Conservation (phyloP, 2,113 vertebrate genomes). For the Micronycteris hirsuta region DNA sequence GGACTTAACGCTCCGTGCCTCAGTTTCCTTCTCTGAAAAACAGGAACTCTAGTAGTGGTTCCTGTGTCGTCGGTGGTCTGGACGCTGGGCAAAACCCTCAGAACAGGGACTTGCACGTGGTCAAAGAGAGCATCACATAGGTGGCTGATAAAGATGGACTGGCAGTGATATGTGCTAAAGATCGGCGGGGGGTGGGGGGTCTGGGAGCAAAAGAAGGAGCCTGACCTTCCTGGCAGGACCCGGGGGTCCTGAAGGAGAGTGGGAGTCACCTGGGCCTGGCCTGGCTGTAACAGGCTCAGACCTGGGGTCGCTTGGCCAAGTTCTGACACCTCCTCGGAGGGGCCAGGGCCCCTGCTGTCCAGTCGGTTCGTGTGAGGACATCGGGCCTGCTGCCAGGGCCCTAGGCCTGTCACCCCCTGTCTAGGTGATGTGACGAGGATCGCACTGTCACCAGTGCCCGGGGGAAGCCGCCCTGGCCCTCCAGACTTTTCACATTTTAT, state of each 20-base stretch:
- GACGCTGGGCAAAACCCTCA: not conserved
- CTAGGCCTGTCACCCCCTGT: slow-evolving; percentile 6
- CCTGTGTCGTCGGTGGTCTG: not conserved
- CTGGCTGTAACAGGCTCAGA: not conserved
- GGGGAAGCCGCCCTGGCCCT: not conserved
- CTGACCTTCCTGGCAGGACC: not conserved
- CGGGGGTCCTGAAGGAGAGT: not conserved
- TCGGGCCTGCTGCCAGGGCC: not conserved
- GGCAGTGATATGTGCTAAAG: not conserved
- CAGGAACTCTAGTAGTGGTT: not conserved
- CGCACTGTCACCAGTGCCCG: not conserved
- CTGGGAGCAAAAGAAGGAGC: not conserved
- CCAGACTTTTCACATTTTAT: slow-evolving; percentile 7
- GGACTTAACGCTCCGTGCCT: not conserved
- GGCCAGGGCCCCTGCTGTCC: not conserved
- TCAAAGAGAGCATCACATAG: not conserved
- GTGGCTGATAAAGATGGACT: not conserved
- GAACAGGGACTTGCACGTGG: no score
- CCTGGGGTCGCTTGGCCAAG: not conserved
- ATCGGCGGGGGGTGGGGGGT: no score
- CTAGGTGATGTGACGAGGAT: not conserved
- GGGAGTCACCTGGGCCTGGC: no score
- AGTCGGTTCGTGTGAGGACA: not conserved
- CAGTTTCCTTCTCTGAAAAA: not conserved
- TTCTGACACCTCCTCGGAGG: fast-evolving